These are phyloP conservation scores for Exocentrus adspersus DNA, from an alignment of 2,888 invertebrate species.

Conservation along the genomic window DNA sequence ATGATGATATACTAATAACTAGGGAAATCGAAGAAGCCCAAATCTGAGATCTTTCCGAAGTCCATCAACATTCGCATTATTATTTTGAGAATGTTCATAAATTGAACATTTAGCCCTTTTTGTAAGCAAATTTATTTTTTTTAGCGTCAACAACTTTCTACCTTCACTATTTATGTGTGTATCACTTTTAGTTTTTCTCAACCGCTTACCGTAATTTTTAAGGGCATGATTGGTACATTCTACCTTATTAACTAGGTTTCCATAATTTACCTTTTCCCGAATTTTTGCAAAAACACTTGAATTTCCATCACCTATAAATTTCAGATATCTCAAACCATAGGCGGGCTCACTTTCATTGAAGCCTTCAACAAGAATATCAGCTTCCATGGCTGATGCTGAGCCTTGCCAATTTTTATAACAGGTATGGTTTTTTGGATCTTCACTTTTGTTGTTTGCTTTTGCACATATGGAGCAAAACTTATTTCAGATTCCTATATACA, in stretches of 20 bases:
- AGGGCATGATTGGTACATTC: constrained; percentile 43
- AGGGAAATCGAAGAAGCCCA: constrained; percentile 29
- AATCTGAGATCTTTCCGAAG: constrained; percentile 30
- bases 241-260: constrained; percentile 36
- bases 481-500: constrained; percentile 41
- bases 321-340: constrained; percentile 37
- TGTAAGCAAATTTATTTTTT: constrained; percentile 25
- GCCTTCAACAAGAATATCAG: constrained; percentile 41
- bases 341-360: constrained; percentile 35
- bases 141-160: constrained; percentile 32
- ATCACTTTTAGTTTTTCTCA: constrained; percentile 36
- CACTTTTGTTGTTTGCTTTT: constrained; percentile 15
- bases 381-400: constrained; percentile 42
- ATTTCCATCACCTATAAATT: constrained; percentile 41
- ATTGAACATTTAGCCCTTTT: constrained; percentile 41
- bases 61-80: constrained; percentile 22
- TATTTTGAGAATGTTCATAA: constrained; percentile 40
- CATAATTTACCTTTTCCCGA: constrained; percentile 40
- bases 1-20: constrained; percentile 13
- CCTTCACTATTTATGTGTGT: constrained; percentile 32
- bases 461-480: constrained; percentile 44
- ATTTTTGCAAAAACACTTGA: constrained; percentile 31
- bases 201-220: constrained; percentile 26
- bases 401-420: constrained; percentile 44
- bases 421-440: neutral